phyloP scores from a whole-genome alignment of 2,113 vertebrate species.

The Ondatra zibethicus region DNA sequence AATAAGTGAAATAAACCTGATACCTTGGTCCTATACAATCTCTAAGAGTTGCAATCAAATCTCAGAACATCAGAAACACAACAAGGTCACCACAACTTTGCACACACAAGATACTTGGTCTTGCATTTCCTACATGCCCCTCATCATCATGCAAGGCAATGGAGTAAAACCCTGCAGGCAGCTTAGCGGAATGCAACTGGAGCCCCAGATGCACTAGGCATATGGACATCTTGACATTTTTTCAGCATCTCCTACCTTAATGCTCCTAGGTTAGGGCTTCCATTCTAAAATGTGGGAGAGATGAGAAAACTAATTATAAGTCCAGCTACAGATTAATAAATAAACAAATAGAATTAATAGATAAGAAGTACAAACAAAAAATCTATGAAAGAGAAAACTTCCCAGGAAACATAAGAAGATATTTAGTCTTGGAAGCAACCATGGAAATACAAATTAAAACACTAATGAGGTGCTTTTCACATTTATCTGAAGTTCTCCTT shows the following conservation, averaged over 20 bases:
- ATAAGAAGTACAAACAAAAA: no score
- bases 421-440: not conserved
- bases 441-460: constrained; percentile 7
- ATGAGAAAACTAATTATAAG: not conserved
- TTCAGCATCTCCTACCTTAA: not conserved
- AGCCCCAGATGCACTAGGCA: not conserved
- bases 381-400: constrained; percentile 2
- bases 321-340: no score
- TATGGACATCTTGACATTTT: not conserved
- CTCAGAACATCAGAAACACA: not conserved
- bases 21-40: not conserved
- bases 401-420: constrained; percentile 12
- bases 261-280: not conserved
- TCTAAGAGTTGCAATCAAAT: not conserved
- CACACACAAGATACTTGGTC: not conserved
- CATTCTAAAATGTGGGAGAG: not conserved
- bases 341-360: no score
- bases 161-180: not conserved
- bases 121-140: not conserved
- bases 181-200: not conserved
- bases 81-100: not conserved
- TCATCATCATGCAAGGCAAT: not conserved
- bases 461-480: not conserved
- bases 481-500: not conserved
- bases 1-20: not conserved